Evolutionary conservation across 2,113 vertebrate genomes (phyloP).

Genomic region (Pungitius pungitius): DNA sequence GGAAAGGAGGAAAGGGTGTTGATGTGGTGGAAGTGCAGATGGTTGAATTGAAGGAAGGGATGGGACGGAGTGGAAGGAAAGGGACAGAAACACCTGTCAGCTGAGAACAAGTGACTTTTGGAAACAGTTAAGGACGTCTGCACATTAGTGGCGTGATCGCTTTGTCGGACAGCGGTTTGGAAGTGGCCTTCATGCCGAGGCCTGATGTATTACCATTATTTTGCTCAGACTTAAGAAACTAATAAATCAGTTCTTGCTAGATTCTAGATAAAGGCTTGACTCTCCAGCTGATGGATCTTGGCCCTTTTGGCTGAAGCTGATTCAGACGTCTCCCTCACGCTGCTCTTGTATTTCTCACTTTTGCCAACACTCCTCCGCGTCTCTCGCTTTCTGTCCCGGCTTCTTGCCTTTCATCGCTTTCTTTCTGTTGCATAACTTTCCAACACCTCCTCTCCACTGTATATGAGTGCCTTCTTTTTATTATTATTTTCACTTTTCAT

Average conservation of each 20-base stretch:
- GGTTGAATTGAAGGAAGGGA: slow-evolving; percentile 55
- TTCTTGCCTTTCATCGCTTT: slow-evolving; percentile 26
- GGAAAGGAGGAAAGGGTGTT: slow-evolving; percentile 29
- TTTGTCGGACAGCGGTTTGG: neutral
- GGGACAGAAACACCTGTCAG: slow-evolving; percentile 43
- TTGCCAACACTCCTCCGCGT: slow-evolving; percentile 17
- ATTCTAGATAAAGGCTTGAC: neutral
- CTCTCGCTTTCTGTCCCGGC: slow-evolving; percentile 12
- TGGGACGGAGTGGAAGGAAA: slow-evolving; percentile 52
- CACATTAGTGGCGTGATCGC: neutral
- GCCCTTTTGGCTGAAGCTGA: neutral
- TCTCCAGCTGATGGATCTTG: neutral
- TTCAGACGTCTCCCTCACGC: slow-evolving; percentile 1
- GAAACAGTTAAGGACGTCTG: neutral
- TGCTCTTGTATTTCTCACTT: slow-evolving; percentile 20
- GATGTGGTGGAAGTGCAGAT: slow-evolving; percentile 19
- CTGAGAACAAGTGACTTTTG: slow-evolving; percentile 12
- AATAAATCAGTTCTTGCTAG: neutral
- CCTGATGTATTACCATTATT: too few species aligned
- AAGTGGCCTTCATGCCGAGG: too few species aligned
- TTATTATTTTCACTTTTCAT: slow-evolving; percentile 47
- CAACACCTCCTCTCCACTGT: slow-evolving; percentile 15
- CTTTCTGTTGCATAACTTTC: slow-evolving; percentile 56
- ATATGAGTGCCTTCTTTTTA: slow-evolving; percentile 21
- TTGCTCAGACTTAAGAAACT: neutral